Conservation (phyloP, 2,888 invertebrate genomes). For the Eilema sororculum region DNA sequence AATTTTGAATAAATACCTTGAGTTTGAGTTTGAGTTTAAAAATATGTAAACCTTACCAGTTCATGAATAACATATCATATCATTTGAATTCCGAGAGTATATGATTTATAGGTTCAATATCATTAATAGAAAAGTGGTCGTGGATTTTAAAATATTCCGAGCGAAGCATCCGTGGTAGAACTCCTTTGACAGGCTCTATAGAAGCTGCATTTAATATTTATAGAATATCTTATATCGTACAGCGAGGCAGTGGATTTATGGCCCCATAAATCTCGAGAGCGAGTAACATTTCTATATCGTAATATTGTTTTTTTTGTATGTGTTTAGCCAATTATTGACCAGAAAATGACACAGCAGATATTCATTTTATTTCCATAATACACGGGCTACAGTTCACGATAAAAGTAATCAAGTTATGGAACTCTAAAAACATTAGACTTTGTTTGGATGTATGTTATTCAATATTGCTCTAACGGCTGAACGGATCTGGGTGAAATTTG, state of each 20-base stretch:
- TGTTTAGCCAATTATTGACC: constrained; percentile 2
- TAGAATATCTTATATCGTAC: constrained; percentile 10
- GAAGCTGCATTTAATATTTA: constrained; percentile 17
- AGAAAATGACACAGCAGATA: background rate
- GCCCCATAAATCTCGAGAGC: background rate
- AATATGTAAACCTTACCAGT: no score
- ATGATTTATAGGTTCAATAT: background rate
- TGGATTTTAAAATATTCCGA: background rate
- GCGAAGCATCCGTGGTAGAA: background rate
- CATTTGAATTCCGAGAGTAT: no score
- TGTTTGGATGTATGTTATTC: no score
- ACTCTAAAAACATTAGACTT: no score
- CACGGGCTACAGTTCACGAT: background rate
- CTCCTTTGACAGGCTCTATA: constrained; percentile 6
- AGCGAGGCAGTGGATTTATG: background rate
- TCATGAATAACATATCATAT: no score
- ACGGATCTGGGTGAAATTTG: no score
- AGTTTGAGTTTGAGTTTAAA: no score
- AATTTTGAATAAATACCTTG: no score
- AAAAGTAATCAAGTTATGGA: background rate
- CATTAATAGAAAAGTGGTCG: background rate
- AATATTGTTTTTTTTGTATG: background rate
- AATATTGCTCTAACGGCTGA: no score
- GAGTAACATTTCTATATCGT: background rate
- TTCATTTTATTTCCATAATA: background rate